Evolutionary conservation across 2,888 invertebrate species (phyloP).

Genomic region (Miltochrista miniata): DNA sequence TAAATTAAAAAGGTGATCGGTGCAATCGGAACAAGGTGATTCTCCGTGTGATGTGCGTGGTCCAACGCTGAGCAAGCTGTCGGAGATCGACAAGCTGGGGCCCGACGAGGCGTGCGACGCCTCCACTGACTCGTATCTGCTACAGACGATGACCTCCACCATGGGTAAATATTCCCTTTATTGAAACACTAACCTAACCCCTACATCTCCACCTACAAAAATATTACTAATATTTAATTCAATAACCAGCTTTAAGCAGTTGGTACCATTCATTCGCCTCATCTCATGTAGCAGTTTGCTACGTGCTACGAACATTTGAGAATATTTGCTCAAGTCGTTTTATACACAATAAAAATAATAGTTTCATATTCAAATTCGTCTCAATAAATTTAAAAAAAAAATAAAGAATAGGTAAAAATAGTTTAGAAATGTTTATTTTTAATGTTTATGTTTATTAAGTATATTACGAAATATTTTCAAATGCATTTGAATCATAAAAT

Average conservation of each 20-base stretch:
- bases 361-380: not conserved
- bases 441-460: too few species aligned
- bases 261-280: not conserved
- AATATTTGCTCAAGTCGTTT: not conserved
- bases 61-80: conserved; percentile 70
- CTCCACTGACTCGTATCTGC: conserved; percentile 68
- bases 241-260: conserved; percentile 20
- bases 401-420: not conserved
- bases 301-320: conserved; percentile 32
- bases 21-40: conserved; percentile 61
- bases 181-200: conserved; percentile 16
- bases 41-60: conserved; percentile 72
- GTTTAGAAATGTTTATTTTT: too few species aligned
- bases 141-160: conserved; percentile 81
- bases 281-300: conserved; percentile 39
- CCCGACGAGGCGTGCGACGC: conserved; percentile 74
- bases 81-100: conserved; percentile 72
- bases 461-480: too few species aligned
- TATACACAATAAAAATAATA: not conserved
- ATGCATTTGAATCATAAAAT: too few species aligned
- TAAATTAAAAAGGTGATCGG: conserved; percentile 78
- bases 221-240: conserved; percentile 12
- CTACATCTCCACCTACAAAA: not conserved
- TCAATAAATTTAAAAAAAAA: too few species aligned
- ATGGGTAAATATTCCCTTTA: conserved; percentile 72